phyloP scores from a whole-genome alignment of 1,140 invertebrate species.

The Pseudomyrmex cubaensis region DNA sequence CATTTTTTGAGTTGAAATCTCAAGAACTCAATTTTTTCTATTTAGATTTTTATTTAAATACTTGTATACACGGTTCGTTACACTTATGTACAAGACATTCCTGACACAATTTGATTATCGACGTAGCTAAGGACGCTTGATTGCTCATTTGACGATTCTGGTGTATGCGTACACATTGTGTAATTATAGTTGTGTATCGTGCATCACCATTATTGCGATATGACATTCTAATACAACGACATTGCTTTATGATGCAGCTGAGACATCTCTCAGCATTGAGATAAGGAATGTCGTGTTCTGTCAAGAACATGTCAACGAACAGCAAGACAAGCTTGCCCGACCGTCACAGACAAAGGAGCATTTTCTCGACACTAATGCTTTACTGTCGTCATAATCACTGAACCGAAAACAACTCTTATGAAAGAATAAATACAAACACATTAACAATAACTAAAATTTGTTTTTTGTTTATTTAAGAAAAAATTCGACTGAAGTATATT shows the following conservation, averaged over 20 bases:
- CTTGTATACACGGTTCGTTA: not conserved
- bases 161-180: not conserved
- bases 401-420: not conserved
- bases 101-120: not conserved
- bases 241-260: not conserved
- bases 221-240: conserved; percentile 15
- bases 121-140: not conserved
- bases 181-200: conserved; percentile 12
- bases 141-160: not conserved
- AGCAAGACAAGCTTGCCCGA: not conserved
- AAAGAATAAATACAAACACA: not conserved
- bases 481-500: not conserved
- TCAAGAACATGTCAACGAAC: conserved; percentile 26
- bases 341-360: not conserved
- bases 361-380: not conserved
- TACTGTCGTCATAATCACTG: not conserved
- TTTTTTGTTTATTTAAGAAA: not conserved
- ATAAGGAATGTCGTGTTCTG: conserved; percentile 1
- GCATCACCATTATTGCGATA: not conserved
- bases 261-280: conserved; percentile 8
- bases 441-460: not conserved
- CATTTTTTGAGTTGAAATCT: too few relatives aligned
- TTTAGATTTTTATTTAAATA: too few relatives aligned
- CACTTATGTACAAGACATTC: not conserved
- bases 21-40: too few relatives aligned